Base-by-base conservation (phyloP, 2,113 vertebrate genomes). In the Poeciliopsis occidentalis region DNA sequence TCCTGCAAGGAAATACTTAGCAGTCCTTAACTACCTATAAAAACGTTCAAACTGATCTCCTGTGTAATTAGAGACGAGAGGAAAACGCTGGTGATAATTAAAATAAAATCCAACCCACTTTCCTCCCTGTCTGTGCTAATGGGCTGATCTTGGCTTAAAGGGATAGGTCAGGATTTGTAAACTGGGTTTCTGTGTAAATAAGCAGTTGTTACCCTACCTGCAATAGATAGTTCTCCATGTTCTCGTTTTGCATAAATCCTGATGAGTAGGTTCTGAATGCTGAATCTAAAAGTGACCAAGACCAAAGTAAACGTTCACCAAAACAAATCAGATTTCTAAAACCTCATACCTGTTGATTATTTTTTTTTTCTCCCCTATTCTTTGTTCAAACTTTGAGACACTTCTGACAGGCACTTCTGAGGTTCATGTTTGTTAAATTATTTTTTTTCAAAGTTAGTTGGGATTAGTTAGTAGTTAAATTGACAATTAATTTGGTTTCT, bases 1-100 rank as follows among this genome's bases (percentile, higher is more conserved):
- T 85, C 87, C 79, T 87, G 87, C 73, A 87, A 91, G 89, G 83
- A 90, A 92, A 89, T 84, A 63, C 87, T 90, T 79, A 47, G 82
- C 81, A 79, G 82, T 91, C 88, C 87, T 89, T 30, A 75, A 81
- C 81, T 77, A 74, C 87, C 89, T 74, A 91, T 92, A 89, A 91
- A 92, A 91, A 2, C 66, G 71, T 67, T 75, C 73, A 86, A 71
- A 86, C 84, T 85, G 82, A 87, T 91, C 88, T 86, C 82, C 39
- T 22, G 84, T 64, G 88, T 82, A 90, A 91, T 92, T 92, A 90
- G 62, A 87, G 78, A 84, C 81, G 78, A 75, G 68, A 75, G 87
- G 79, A 90, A 88, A 87, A 90, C 51, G 65, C 82, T 86, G 79
- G 79, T 19, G 82, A 87, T 91, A 88, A 92, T 92, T 91, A 92